Evolutionary conservation across 2,797 vertebrate species (phyloP), one percentile per base, ranked within the genome.

Genomic region (Salmo trutta): DNA sequence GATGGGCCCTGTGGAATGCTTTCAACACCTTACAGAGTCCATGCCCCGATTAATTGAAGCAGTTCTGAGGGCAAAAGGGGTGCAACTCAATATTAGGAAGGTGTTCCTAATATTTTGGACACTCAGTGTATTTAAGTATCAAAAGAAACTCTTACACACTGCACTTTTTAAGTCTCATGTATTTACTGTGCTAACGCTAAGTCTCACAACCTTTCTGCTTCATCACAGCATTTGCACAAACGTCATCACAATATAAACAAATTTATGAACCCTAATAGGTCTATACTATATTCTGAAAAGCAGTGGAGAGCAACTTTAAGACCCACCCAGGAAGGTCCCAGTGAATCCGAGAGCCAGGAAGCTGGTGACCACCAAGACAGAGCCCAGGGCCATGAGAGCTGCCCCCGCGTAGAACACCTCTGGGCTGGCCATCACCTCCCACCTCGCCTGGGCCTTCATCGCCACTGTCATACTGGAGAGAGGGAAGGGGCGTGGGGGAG

Each of bases 321-420:
- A 87, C 96, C 94, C 90, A 99, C 98, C 98, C 47, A 99, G 90
- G 90, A 98, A 99, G 0, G 98, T 99, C 16, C 98, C 98, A 0
- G 93, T 95, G 88, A 99, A 97, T 62, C 98, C 98, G 85, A 99
- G 91, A 0, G 96, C 95, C 4, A 96, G 84, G 93, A 98, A 99
- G 88, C 98, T 99, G 93, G 94, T 95, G 74, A 95, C 75, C 33
- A 98, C 97, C 14, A 99, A 91, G 65, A 96, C 3, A 0, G 88
- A 89, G 47, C 98, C 98, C 0, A 92, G 0, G 0, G 87, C 91
- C 2, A 95, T 83, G 36, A 98, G 73, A 16, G 14, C 83, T 0
- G 92, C 80, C 1, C 98, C 96, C 0, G 31, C 0, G n/a, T 90
- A 91, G 90, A 95, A 96, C 73, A 92, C 88, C 1, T 66, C 83